Evolutionary conservation across 23 tunicate genomes (phyloP).

Genomic region (Pegea sp.): DNA sequence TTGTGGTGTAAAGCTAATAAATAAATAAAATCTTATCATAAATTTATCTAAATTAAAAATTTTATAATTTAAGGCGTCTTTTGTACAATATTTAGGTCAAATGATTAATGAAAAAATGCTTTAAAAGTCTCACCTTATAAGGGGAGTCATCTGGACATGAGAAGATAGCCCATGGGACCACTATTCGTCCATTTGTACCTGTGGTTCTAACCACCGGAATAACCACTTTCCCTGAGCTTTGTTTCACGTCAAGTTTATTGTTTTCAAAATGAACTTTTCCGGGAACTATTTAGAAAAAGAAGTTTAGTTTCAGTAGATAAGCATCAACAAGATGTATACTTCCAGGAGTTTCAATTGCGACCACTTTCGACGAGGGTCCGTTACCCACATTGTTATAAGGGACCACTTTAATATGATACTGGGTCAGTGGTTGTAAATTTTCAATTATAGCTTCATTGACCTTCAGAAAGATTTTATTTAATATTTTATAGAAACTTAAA

Average conservation of each 20-base stretch:
- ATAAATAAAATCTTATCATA: too few species aligned
- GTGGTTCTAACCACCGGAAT: conserved; percentile 31
- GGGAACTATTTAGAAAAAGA: too few species aligned
- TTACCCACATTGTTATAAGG: conserved; percentile 70
- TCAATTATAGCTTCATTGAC: conserved; percentile 12
- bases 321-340: conserved; percentile 17
- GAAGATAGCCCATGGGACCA: conserved; percentile 67
- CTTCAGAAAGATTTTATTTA: background rate
- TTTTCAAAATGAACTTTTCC: conserved; percentile 42
- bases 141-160: conserved; percentile 16
- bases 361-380: conserved; percentile 60
- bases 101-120: too few species aligned
- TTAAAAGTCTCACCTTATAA: conserved; percentile 42
- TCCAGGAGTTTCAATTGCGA: conserved; percentile 58
- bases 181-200: conserved; percentile 51
- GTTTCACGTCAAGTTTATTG: conserved; percentile 14
- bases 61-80: too few species aligned
- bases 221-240: conserved; percentile 28
- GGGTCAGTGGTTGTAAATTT: conserved; percentile 29
- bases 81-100: too few species aligned
- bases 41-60: too few species aligned
- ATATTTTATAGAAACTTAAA: background rate
- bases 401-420: conserved; percentile 64
- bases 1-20: too few species aligned
- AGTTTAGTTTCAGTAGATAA: too few species aligned